phyloP scores from a whole-genome alignment of 2,797 vertebrate species.

The Pseudomugil gertrudae region DNA sequence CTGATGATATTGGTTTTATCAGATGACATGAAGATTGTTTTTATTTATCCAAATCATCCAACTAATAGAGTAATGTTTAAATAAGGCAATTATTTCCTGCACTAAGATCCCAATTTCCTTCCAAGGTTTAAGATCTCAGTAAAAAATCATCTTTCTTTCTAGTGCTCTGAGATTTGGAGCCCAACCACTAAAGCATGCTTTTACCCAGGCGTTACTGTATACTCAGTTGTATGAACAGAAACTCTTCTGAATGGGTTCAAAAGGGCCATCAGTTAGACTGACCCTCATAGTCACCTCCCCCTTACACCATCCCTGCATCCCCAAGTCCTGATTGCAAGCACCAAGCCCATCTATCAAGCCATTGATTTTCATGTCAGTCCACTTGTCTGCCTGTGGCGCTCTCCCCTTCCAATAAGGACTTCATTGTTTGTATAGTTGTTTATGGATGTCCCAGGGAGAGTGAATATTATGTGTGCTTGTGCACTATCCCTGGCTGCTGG shows the following conservation, averaged over 20 bases:
- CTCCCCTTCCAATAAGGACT: slow-evolving; percentile 72
- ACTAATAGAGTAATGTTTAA: slow-evolving; percentile 43
- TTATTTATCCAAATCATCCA: no score
- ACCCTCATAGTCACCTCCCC: slow-evolving; percentile 59
- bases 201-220: slow-evolving; percentile 30
- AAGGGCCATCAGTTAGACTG: slow-evolving; percentile 68
- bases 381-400: slow-evolving; percentile 68
- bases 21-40: no score
- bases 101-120: slow-evolving; percentile 25
- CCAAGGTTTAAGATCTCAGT: slow-evolving; percentile 36
- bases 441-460: slow-evolving; percentile 67
- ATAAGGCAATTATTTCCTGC: slow-evolving; percentile 58
- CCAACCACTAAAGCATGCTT: slow-evolving; percentile 49
- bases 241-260: slow-evolving; percentile 63
- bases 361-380: slow-evolving; percentile 79
- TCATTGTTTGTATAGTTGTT: slow-evolving; percentile 79
- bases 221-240: slow-evolving; percentile 52
- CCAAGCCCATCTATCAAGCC: slow-evolving; percentile 76
- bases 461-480: slow-evolving; percentile 60
- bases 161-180: slow-evolving; percentile 27
- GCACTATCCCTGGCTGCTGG: slow-evolving; percentile 21
- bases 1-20: slow-evolving; percentile 14
- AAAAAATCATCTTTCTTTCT: slow-evolving; percentile 49
- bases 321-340: slow-evolving; percentile 74
- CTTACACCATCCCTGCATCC: slow-evolving; percentile 44